Percentiles rank a stretch among this genome's conserved stretches.
Conservation (phyloP, 2,797 vertebrate species). For the Platyrinchus mystaceus region DNA sequence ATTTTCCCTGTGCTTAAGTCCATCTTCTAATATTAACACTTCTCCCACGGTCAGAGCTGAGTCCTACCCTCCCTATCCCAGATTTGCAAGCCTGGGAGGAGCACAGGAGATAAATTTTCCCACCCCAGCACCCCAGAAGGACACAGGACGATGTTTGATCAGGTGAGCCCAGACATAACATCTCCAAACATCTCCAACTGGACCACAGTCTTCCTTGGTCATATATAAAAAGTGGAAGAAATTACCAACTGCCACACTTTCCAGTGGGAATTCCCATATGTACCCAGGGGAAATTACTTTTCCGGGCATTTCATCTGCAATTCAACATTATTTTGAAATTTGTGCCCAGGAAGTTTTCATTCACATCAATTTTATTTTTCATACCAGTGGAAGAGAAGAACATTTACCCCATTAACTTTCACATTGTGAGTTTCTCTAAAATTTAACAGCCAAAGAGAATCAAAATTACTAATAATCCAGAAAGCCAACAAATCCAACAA, state of each 20-base stretch:
- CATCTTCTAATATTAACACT: not conserved
- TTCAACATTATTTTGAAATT: not conserved
- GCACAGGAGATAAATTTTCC: not conserved
- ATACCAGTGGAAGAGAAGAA: not conserved
- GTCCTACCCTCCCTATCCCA: not conserved
- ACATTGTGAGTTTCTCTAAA: not conserved
- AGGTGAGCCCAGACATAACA: not conserved
- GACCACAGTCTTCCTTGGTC: not conserved
- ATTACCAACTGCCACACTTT: fast-evolving
- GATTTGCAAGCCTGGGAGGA: not conserved
- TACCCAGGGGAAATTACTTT: not conserved
- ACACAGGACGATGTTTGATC: not conserved
- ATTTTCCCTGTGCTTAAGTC: not conserved
- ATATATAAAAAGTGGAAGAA: not conserved
- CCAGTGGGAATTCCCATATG: not conserved
- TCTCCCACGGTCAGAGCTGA: fast-evolving
- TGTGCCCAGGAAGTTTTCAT: not conserved
- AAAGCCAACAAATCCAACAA: not conserved
- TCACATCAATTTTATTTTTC: not conserved
- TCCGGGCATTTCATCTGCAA: fast-evolving
- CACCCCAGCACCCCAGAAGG: not conserved
- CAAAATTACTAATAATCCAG: not conserved
- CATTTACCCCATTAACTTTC: not conserved
- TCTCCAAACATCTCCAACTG: not conserved
- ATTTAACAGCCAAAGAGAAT: not conserved